Evolutionary conservation across 53 echinoderm and acorn worm genomes (phyloP), one percentile per base, ranked within the genome.

Genomic region (Paracentrotus lividus): DNA sequence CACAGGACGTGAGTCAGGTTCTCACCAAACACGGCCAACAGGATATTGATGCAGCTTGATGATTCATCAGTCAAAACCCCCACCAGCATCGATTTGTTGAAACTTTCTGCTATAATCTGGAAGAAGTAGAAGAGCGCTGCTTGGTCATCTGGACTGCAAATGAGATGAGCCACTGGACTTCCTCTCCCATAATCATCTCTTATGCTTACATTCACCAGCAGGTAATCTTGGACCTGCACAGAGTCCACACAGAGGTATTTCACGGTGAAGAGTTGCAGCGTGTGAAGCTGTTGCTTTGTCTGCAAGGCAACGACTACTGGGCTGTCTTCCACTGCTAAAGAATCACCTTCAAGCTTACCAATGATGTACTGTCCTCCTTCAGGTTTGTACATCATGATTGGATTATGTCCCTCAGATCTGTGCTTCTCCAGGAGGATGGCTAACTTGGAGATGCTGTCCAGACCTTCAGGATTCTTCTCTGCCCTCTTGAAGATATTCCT

Each of bases 391-490:
- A 91, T 31, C 51, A 91, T 91, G 53, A 91, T 52, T 2, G 91
- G 76, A 56, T 91, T 91, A 24, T 91, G 91, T 51, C 76, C 91
- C 2, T 91, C 91, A 10, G 91, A 34, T 23, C 91, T 69, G 51
- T 91, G 91, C 34, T 91, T 91, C 91, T 91, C 91, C 7, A 91
- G 91, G 51, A 91, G 51, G 29, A 91, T 91, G 52, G 91, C 91
- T 1, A 91, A 45, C 36, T 33, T 52, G 34, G 91, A 69, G 40
- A 91, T 91, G 55, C 91, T 91, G 54, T 91, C 91, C 38, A 75
- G 33, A 52, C 49, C 54, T 52, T 91, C 91, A 33, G 91, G 91
- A 52, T 49, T 91, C 75, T 76, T 69, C 76, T 91, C 91, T 9
- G 91, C 91, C 23, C 91, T 47, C 27, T 91, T 91, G 91, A 91